These are phyloP conservation scores for Calcarius ornatus DNA, from an alignment of 2,113 vertebrate species.

Conservation along the genomic window DNA sequence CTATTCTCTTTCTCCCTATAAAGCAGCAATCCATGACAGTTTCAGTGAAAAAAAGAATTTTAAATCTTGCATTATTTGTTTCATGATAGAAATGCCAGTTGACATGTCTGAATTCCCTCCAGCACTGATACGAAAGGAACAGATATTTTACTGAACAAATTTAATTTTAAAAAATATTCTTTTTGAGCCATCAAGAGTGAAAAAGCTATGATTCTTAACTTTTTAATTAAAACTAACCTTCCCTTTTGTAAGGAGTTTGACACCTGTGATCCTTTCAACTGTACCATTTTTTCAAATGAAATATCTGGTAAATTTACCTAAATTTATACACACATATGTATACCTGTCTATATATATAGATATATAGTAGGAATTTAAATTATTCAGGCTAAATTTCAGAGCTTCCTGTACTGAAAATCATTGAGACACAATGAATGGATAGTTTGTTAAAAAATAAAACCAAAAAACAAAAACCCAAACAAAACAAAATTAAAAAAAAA, in stretches of 20 bases:
- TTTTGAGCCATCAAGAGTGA: background rate
- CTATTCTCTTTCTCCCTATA: background rate
- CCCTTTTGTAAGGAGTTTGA: background rate
- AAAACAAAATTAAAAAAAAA: background rate
- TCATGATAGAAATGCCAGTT: background rate
- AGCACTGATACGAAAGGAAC: background rate
- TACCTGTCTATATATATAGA: background rate
- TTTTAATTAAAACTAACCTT: background rate
- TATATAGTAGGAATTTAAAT: background rate
- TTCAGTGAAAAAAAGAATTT: background rate
- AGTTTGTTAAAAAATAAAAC: background rate
- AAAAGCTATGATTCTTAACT: background rate
- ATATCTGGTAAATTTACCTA: background rate
- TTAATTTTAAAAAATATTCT: background rate
- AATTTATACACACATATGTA: background rate
- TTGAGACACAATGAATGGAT: background rate
- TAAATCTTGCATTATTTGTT: background rate
- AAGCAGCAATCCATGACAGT: background rate
- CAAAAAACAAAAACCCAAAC: background rate
- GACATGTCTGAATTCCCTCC: background rate
- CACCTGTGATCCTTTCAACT: background rate
- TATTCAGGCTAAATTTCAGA: background rate
- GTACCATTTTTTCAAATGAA: fast-evolving
- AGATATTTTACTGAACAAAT: background rate
- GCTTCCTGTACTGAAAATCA: background rate